Conservation (phyloP, 1,140 invertebrate genomes). For the Drosophila kurseongensis region DNA sequence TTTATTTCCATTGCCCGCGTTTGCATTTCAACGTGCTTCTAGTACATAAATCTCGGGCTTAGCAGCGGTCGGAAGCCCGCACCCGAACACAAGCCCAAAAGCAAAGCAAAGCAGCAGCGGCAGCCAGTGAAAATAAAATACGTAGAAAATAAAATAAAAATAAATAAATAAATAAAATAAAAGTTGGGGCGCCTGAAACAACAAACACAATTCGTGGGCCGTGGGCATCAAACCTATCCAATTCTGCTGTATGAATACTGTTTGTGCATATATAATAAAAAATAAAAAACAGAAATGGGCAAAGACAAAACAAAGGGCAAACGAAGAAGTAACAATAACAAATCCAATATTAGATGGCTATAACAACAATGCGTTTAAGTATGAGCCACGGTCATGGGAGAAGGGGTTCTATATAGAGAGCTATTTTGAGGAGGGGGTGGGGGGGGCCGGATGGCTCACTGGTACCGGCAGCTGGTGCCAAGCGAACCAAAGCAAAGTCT, state of each 20-base stretch:
- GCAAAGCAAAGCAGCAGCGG: background rate
- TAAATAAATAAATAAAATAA: slow-evolving; percentile 40
- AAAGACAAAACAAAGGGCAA: slow-evolving; percentile 37
- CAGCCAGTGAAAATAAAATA: slow-evolving; percentile 18
- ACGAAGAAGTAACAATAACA: slow-evolving; percentile 72
- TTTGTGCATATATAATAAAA: slow-evolving; percentile 59
- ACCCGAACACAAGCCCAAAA: slow-evolving; percentile 1
- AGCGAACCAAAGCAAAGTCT: slow-evolving; percentile 34
- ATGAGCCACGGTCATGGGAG: slow-evolving; percentile 6
- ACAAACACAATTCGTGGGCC: slow-evolving; percentile 61
- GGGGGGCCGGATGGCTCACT: background rate
- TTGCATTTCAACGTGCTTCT: slow-evolving; percentile 76
- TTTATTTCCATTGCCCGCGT: slow-evolving; percentile 61
- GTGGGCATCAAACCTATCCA: slow-evolving; percentile 30
- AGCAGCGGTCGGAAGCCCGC: slow-evolving; percentile 58
- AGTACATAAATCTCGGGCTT: slow-evolving; percentile 80
- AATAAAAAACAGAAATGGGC: slow-evolving; percentile 10
- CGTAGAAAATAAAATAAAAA: slow-evolving; percentile 36
- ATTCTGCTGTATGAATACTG: slow-evolving; percentile 68
- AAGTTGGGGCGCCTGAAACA: slow-evolving; percentile 57
- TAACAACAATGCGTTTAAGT: slow-evolving; percentile 69
- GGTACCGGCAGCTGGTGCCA: slow-evolving; percentile 47
- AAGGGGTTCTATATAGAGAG: background rate
- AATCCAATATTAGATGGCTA: slow-evolving; percentile 77
- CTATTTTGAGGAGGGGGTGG: slow-evolving; percentile 1